Percentiles rank a stretch among this genome's conserved stretches.
Conservation (phyloP, 2,113 vertebrate species). For the Gnathonemus longibarbis region DNA sequence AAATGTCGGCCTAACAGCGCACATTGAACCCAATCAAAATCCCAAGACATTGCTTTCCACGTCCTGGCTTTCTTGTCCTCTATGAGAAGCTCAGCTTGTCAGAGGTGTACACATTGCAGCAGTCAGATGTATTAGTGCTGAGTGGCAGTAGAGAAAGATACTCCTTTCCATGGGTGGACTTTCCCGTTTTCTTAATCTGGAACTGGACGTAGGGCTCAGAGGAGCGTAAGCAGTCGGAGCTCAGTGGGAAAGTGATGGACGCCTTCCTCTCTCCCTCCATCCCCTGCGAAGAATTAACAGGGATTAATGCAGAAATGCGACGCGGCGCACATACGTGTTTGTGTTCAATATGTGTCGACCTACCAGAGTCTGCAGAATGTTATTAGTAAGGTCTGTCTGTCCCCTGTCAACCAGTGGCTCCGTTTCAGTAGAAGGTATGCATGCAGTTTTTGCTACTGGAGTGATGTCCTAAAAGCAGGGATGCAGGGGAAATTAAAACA, state of each 20-base stretch:
- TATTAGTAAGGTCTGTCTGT: slow-evolving; percentile 24
- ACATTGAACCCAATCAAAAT: background rate
- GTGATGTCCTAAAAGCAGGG: slow-evolving; percentile 36
- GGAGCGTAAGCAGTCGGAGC: slow-evolving; percentile 53
- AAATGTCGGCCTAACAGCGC: background rate
- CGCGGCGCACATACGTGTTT: too few relatives aligned
- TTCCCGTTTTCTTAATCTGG: slow-evolving; percentile 43
- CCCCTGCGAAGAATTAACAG: background rate
- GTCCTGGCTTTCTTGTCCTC: slow-evolving; percentile 14
- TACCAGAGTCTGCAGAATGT: slow-evolving; percentile 38
- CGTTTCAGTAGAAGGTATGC: slow-evolving; percentile 5
- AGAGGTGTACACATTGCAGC: slow-evolving; percentile 54
- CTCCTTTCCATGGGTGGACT: slow-evolving; percentile 26
- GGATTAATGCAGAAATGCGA: background rate
- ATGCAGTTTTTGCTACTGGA: slow-evolving; percentile 18
- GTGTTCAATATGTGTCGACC: background rate
- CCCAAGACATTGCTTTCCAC: background rate
- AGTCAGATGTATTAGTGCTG: slow-evolving; percentile 43
- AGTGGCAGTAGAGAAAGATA: slow-evolving; percentile 50
- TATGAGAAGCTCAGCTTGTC: slow-evolving; percentile 56
- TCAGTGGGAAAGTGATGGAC: slow-evolving; percentile 43
- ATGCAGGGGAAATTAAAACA: background rate
- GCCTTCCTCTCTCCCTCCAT: slow-evolving; percentile 28
- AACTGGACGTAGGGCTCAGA: slow-evolving; percentile 52
- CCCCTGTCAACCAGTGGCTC: slow-evolving; percentile 14